Evolutionary conservation across 2,888 invertebrate species (phyloP), one percentile per base, ranked within the genome.

Genomic region (Sycophila texana): DNA sequence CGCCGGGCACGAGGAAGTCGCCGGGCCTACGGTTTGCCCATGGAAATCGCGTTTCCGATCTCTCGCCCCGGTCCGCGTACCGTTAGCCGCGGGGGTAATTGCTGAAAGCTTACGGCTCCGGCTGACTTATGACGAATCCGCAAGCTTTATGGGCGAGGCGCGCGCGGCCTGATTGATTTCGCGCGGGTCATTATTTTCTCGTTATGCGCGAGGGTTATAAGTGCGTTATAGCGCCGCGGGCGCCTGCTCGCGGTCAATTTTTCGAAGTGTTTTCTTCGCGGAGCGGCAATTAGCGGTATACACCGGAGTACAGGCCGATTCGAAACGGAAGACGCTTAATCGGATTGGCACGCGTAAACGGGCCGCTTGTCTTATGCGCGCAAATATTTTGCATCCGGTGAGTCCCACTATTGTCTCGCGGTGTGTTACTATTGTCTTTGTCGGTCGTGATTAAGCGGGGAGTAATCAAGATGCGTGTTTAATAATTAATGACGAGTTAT

Each of bases 31-130:
- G 58, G 18, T 47, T 20, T 51, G 73, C 72, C 16, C 39, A 39
- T 67, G 73, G 66, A 65, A 67, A 73, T 73, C 74, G 71, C 39
- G 39, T 61, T 72, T 74, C 79, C 74, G 79, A 74, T 74, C 49
- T 79, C 74, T 22, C 4, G 39, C 13, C 14, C 26, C 30, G 49
- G 66, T 4, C 74, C 67, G 74, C 58, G 39, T 67, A 58, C 51
- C 55, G 53, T 26, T 22, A 2, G 20, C 51, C 60, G 22, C 63
- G 16, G 4, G 26, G 58, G 55, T 68, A 68, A 68, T 68, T 68
- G 68, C 68, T 58, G n/a, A 57, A 68, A 58, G 58, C 71, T 71
- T 47, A 20, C 22, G 58, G 58, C 30, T 49, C 22, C 47, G 53
- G 10, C 22, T 70, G 70, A 70, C 70, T 70, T 70, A 70, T 26